Percentiles rank a stretch among this genome's conserved stretches.
phyloP scores from a whole-genome alignment of 1,140 invertebrate species.

The Eueides isabella region DNA sequence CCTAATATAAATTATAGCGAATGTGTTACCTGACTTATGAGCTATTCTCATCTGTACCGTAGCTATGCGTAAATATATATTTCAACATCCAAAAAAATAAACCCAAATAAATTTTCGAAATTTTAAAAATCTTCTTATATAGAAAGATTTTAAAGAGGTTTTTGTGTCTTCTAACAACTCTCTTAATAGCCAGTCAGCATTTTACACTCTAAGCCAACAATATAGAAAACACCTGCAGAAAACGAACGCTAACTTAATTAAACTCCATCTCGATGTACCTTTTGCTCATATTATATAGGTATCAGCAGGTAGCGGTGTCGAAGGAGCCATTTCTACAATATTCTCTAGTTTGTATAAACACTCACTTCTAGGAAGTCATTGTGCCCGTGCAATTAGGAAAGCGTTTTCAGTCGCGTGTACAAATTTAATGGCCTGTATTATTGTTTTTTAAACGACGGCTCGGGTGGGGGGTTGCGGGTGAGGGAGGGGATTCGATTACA shows the following conservation, averaged over 20 bases:
- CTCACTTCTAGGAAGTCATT: constrained; percentile 47
- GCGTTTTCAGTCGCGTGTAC: constrained; percentile 62
- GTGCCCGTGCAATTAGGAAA: constrained; percentile 67
- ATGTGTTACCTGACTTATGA: no score
- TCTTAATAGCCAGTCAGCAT: no score
- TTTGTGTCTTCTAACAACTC: no score
- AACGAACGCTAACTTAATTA: constrained; percentile 8
- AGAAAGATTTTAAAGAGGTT: no score
- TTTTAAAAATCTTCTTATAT: no score
- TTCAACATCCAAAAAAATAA: no score
- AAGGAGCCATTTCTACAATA: not conserved
- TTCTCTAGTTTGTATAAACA: constrained; percentile 9
- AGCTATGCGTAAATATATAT: no score
- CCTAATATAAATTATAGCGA: no score
- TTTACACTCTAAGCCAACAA: no score
- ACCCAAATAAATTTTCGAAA: no score
- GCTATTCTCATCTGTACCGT: no score
- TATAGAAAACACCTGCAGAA: not conserved
- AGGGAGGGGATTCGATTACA: constrained; percentile 34
- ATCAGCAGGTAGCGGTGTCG: not conserved
- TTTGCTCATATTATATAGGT: not conserved
- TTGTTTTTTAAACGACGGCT: constrained; percentile 64
- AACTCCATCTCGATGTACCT: not conserved
- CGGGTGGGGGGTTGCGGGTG: not conserved
- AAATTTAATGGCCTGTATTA: constrained; percentile 74